Evolutionary conservation across 2,888 invertebrate genomes (phyloP).

Genomic region (Ellobium chinense): DNA sequence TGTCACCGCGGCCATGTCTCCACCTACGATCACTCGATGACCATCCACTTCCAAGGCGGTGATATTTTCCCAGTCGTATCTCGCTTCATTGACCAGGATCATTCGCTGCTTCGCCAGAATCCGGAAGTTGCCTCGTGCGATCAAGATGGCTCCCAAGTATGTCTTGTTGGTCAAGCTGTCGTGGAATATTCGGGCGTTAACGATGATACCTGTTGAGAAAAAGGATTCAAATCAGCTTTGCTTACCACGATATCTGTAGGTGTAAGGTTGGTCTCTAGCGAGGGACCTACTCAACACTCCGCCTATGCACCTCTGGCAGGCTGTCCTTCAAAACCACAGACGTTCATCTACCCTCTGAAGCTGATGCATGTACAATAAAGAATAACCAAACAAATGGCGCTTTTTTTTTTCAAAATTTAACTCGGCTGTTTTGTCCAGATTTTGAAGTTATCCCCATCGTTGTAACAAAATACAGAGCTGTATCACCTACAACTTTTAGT

Average conservation of each 20-base stretch:
- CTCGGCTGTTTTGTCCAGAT: too few species aligned
- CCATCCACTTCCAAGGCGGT: slow-evolving; percentile 43
- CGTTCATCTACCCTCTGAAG: too few species aligned
- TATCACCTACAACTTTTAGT: too few species aligned
- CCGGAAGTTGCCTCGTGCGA: slow-evolving; percentile 49
- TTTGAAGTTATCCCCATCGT: too few species aligned
- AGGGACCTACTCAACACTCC: too few species aligned
- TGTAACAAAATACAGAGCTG: too few species aligned
- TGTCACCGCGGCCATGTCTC: slow-evolving; percentile 49
- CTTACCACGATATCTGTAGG: neutral
- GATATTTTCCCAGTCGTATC: slow-evolving; percentile 44
- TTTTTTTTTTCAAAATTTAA: too few species aligned
- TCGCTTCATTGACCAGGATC: slow-evolving; percentile 46
- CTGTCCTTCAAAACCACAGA: too few species aligned
- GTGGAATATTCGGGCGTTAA: slow-evolving; percentile 50
- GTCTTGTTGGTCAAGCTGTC: slow-evolving; percentile 46
- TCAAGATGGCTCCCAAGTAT: slow-evolving; percentile 51
- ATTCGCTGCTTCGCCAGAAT: slow-evolving; percentile 47
- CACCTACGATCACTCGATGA: slow-evolving; percentile 47
- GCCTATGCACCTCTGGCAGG: too few species aligned
- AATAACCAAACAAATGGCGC: too few species aligned
- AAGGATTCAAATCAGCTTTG: neutral
- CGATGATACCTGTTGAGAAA: slow-evolving; percentile 46
- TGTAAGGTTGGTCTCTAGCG: too few species aligned
- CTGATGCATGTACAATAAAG: too few species aligned